A percentile compares a stretch with the other conserved stretches of the same genome.
Conservation (phyloP, 2,888 invertebrate genomes). For the Lycophotia porphyrea region DNA sequence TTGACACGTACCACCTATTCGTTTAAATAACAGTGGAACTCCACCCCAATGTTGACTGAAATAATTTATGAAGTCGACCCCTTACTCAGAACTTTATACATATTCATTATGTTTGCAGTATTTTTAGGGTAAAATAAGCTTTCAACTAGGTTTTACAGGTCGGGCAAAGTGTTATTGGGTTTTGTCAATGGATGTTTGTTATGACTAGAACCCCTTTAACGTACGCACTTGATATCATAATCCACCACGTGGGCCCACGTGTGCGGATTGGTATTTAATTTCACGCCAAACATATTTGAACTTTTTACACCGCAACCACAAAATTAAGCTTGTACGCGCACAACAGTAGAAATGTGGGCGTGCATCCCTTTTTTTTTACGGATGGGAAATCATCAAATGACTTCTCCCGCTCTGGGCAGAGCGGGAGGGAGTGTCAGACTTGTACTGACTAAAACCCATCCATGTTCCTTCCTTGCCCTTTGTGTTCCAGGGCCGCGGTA, state of each 20-base stretch:
- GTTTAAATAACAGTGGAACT: conserved; percentile 36
- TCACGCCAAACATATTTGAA: not conserved
- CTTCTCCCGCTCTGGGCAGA: too few relatives aligned
- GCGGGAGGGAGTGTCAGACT: too few relatives aligned
- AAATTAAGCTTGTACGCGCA: not conserved
- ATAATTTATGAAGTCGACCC: conserved; percentile 51
- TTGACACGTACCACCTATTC: conserved; percentile 12
- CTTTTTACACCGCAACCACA: not conserved
- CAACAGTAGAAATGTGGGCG: not conserved
- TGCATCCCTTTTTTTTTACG: too few relatives aligned
- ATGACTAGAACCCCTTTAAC: not conserved
- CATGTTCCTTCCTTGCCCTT: too few relatives aligned
- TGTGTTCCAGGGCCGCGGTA: too few relatives aligned
- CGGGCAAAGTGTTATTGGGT: not conserved
- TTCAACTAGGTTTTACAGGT: conserved; percentile 11
- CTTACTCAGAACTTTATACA: conserved; percentile 26
- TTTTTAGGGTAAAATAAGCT: conserved; percentile 24
- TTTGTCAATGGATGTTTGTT: not conserved
- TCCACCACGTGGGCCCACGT: too few relatives aligned
- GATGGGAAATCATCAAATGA: too few relatives aligned
- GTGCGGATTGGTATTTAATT: too few relatives aligned
- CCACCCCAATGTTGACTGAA: conserved; percentile 28
- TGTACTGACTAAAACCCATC: too few relatives aligned
- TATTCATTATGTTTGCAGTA: conserved; percentile 38
- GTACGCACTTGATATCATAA: not conserved